Percentiles rank a stretch among this genome's conserved stretches.
Evolutionary conservation across 2,888 invertebrate species (phyloP).

Genomic region (Monopis laevigella): DNA sequence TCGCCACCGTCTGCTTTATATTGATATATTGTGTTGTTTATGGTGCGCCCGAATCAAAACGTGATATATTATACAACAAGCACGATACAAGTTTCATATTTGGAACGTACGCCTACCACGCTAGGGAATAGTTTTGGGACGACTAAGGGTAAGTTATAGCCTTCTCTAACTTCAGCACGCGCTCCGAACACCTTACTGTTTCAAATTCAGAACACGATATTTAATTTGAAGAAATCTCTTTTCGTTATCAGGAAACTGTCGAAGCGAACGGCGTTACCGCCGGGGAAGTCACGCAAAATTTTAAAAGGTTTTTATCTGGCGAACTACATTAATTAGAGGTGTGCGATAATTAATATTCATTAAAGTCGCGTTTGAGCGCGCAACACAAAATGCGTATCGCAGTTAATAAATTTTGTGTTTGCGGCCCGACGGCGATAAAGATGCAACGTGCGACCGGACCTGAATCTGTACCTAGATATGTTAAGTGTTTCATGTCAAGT

Average conservation of each 20-base stretch:
- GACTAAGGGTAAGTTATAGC: constrained; percentile 60
- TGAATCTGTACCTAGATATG: no score
- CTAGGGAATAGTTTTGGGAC: constrained; percentile 62
- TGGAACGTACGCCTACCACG: constrained; percentile 30
- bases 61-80: constrained; percentile 61
- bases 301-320: constrained; percentile 40
- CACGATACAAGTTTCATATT: constrained; percentile 63
- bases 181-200: no score
- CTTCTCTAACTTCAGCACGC: constrained; percentile 63
- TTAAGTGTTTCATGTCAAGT: no score
- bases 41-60: constrained; percentile 66
- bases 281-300: constrained; percentile 36
- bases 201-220: no score
- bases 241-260: constrained; percentile 6
- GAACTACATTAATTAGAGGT: constrained; percentile 65
- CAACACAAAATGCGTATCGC: constrained; percentile 64
- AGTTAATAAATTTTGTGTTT: constrained; percentile 55
- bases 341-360: constrained; percentile 66
- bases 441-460: constrained; percentile 8
- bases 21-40: constrained; percentile 69
- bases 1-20: constrained; percentile 67
- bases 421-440: constrained; percentile 12
- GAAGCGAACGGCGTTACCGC: constrained; percentile 20
- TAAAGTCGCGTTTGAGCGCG: constrained; percentile 62
- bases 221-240: no score